phyloP scores from a whole-genome alignment of 2,113 vertebrate genomes.

The Herpetotheres cachinnans region DNA sequence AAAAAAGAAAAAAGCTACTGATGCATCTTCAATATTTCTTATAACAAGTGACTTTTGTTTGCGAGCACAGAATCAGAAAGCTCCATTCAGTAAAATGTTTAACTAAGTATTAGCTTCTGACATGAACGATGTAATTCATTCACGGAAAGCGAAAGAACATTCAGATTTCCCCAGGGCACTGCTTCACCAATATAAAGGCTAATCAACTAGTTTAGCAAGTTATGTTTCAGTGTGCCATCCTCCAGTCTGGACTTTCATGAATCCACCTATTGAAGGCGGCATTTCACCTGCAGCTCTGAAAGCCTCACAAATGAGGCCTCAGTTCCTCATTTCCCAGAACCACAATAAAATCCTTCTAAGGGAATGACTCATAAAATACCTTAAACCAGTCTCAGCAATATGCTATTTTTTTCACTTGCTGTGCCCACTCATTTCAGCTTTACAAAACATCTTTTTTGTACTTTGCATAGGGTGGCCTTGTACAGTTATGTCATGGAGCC shows the following conservation, averaged over 20 bases:
- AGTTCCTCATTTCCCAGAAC: constrained; percentile 33
- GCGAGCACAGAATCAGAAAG: background rate
- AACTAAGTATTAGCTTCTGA: background rate
- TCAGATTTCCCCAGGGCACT: background rate
- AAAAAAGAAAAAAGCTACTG: background rate
- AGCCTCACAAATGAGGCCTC: background rate
- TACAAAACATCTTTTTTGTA: background rate
- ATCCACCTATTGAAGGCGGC: background rate
- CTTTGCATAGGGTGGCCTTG: background rate
- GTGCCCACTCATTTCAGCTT: background rate
- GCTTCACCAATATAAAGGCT: background rate
- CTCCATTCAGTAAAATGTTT: background rate
- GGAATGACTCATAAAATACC: constrained; percentile 9
- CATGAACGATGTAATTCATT: background rate
- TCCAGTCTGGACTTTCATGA: background rate
- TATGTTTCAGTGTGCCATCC: background rate
- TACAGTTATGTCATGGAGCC: background rate
- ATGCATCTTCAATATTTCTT: background rate
- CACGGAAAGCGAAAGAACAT: background rate
- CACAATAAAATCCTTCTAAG: background rate
- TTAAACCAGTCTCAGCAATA: background rate
- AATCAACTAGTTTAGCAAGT: background rate
- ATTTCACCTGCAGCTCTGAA: background rate
- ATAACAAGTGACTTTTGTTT: background rate
- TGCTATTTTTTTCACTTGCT: background rate